Base-by-base conservation (phyloP, 2,888 invertebrate genomes). In the Fissipunctia ypsillon region DNA sequence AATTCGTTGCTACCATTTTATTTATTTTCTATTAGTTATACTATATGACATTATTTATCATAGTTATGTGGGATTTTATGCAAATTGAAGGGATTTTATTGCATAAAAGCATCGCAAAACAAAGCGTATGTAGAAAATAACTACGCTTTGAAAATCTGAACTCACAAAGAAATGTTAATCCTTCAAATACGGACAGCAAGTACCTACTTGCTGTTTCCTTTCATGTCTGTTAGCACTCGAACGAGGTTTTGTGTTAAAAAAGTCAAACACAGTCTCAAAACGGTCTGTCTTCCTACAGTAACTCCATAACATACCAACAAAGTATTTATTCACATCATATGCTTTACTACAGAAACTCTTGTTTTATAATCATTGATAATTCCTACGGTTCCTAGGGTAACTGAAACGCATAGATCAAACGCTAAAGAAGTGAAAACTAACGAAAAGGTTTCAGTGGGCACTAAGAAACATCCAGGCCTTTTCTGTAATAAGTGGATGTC, bases 121-220 rank as follows among this genome's bases (percentile, higher is more conserved):
- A 28, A 12, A 31, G 9, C 25, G 25, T 54, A 16, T 31, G 38
- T 25, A 19, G 38, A 28, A 48, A 45, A 45, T 52, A 14, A 48
- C 35, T 3, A 35, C 43, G 19, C 6, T 22, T 35, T n/a, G 5
- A 56, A 69, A 61, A 45, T 31, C 28, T 38, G 7, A 9, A 3
- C 22, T 31, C 12, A 22, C 61, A 77, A 74, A 56, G 25, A 56
- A 69, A 57, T 63, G 19, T 28, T 57, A 63, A 63, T 57, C 28
- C 41, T 69, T 56, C 3, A 48, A n/a, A 57, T 41, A 57, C 41
- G 16, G n/a, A n/a, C n/a, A n/a, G n/a, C n/a, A n/a, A n/a, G n/a
- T n/a, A n/a, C n/a, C n/a, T n/a, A n/a, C n/a, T n/a, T n/a, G n/a
- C n/a, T n/a, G 74, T 80, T 52, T 52, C 28, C 25, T 41, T 31